These are phyloP conservation scores for Hydrophis major DNA, from an alignment of 2,797 vertebrate species.

Conservation along the genomic window DNA sequence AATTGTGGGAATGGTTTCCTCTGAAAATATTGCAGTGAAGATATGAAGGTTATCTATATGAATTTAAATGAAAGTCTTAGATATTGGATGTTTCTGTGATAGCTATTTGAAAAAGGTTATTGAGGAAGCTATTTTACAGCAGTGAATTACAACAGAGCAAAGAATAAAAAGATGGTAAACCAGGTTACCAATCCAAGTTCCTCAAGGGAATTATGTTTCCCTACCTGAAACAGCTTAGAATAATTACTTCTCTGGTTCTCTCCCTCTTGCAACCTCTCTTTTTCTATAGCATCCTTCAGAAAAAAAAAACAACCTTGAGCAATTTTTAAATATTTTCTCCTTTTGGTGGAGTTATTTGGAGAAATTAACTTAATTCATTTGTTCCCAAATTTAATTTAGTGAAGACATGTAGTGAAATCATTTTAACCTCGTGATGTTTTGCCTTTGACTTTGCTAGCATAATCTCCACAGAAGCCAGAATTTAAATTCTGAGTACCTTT, in stretches of 20 bases:
- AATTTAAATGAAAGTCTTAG: neutral
- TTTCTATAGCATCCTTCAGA: neutral
- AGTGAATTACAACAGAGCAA: neutral
- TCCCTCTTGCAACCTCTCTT: neutral
- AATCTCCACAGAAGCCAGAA: neutral
- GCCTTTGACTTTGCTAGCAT: neutral
- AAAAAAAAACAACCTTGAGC: neutral
- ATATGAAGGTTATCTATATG: neutral
- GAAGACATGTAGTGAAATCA: neutral
- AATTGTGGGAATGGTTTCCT: neutral
- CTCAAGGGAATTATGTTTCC: neutral
- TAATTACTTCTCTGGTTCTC: neutral
- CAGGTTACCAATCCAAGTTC: neutral
- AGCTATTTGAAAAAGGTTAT: neutral
- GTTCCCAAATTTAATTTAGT: neutral
- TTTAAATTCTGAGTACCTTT: neutral
- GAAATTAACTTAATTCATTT: neutral
- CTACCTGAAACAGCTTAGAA: neutral
- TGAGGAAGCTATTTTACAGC: neutral
- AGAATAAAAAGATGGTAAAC: neutral
- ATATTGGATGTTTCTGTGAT: neutral
- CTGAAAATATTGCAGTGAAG: neutral
- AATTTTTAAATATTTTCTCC: neutral
- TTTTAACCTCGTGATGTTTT: neutral
- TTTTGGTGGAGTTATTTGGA: neutral